Base-by-base conservation (phyloP, 2,888 invertebrate species). In the Microdon myrmicae region DNA sequence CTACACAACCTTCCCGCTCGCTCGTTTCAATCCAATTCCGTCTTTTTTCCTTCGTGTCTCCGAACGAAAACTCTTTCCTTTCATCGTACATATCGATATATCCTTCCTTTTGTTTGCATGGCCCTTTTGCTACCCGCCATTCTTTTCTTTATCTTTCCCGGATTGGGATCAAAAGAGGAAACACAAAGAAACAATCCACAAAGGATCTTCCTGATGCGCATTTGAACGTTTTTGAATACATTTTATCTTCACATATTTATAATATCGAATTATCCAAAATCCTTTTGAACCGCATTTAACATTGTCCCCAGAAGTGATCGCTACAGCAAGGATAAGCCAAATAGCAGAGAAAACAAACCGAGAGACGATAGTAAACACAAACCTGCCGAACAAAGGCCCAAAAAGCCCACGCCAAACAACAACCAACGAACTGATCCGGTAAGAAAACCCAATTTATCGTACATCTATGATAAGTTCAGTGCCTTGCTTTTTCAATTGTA, bases 361-460 rank as follows among this genome's bases (percentile, higher is more conserved):
- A 68, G 68, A 29, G 76, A 77, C 17, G 76, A 75, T 35, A 81
- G 81, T 68, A 83, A 70, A 74, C 71, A 67, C 71, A 77, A 69
- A 75, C 79, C 70, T 76, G n/a, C n/a, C n/a, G 81, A 74, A 43
- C 47, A 64, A 45, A 70, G 69, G 48, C 68, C 69, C 44, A 74
- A 82, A 32, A 80, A 76, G 51, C 76, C 77, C 69, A 83, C 90
- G 86, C 89, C 90, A 74, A 90, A 89, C n/a, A n/a, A n/a, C n/a
- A n/a, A n/a, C n/a, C n/a, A n/a, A n/a, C n/a, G n/a, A n/a, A 47
- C 67, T 54, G 85, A 87, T 79, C 89, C 90, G 75, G 89, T 89
- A 79, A 81, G 84, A 45, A 45, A 19, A 2, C 4, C 34, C 6
- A 3, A 2, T 2, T 7, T 19, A n/a, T 10, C n/a, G 4, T 7